These are phyloP conservation scores for Xyliphius kryptos DNA, from an alignment of 2,113 vertebrate species.

Conservation along the genomic window DNA sequence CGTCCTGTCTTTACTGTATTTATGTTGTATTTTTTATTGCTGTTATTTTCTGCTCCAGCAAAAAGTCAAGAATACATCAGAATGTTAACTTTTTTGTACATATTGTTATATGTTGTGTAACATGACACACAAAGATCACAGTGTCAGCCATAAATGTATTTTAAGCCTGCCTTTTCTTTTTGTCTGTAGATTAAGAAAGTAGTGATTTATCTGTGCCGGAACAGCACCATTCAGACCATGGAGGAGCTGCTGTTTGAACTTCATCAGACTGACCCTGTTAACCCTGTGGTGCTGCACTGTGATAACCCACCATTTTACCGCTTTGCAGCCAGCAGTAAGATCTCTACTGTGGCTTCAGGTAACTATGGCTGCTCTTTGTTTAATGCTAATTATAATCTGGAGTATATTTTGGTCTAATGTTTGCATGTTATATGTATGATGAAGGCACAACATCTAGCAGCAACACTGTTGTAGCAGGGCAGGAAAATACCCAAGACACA, in stretches of 20 bases:
- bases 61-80: too few relatives aligned
- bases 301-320: constrained; percentile 97
- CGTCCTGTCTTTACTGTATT: not conserved
- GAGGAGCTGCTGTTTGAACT: constrained; percentile 96
- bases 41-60: not conserved
- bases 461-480: constrained; percentile 89
- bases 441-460: constrained; percentile 92
- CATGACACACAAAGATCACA: too few relatives aligned
- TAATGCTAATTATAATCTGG: too few relatives aligned
- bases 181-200: constrained; percentile 90
- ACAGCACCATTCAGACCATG: constrained; percentile 98
- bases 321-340: constrained; percentile 89
- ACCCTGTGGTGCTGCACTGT: constrained; percentile 91
- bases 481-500: constrained; percentile 80
- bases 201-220: constrained; percentile 90
- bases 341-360: constrained; percentile 88
- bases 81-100: too few relatives aligned
- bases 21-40: not conserved
- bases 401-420: too few relatives aligned
- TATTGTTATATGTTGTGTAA: too few relatives aligned
- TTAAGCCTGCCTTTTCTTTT: not conserved
- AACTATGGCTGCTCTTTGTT: too few relatives aligned
- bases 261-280: constrained; percentile 94
- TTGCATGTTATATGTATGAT: constrained; percentile 18
- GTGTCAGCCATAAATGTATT: too few relatives aligned